Evolutionary conservation across 2,888 invertebrate species (phyloP).

Genomic region (Nezara viridula): DNA sequence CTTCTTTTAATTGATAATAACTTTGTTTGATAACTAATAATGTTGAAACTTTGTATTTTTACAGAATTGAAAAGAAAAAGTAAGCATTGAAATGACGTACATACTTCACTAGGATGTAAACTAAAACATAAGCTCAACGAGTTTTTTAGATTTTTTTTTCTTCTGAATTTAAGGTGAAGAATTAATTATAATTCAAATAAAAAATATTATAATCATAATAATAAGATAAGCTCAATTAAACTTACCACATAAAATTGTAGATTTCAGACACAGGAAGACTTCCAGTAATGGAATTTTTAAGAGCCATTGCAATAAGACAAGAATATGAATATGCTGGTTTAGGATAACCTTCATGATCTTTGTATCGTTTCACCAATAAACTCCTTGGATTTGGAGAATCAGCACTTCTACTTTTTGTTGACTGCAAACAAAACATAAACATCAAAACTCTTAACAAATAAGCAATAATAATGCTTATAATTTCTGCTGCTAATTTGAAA

Average conservation of each 20-base stretch:
- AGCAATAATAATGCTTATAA: too few relatives aligned
- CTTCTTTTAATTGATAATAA: too few relatives aligned
- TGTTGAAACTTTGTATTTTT: too few relatives aligned
- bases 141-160: too few relatives aligned
- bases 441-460: not conserved
- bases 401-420: slow-evolving; percentile 24
- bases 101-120: too few relatives aligned
- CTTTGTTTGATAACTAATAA: too few relatives aligned
- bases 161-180: too few relatives aligned
- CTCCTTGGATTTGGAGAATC: slow-evolving; percentile 46
- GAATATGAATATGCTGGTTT: slow-evolving; percentile 99
- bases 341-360: slow-evolving; percentile 74
- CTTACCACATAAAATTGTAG: slow-evolving; percentile 98
- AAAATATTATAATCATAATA: not conserved
- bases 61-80: too few relatives aligned
- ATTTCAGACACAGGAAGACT: slow-evolving; percentile 98
- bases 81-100: too few relatives aligned
- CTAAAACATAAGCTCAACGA: too few relatives aligned
- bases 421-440: slow-evolving; percentile 1
- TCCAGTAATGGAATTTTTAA: slow-evolving; percentile 95
- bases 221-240: slow-evolving; percentile 65
- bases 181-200: not conserved
- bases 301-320: slow-evolving; percentile 96
- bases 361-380: slow-evolving; percentile 52
- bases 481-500: too few relatives aligned